These are phyloP conservation scores for Spilogale gracilis DNA, from an alignment of 2,113 vertebrate species.

Conservation along the genomic window DNA sequence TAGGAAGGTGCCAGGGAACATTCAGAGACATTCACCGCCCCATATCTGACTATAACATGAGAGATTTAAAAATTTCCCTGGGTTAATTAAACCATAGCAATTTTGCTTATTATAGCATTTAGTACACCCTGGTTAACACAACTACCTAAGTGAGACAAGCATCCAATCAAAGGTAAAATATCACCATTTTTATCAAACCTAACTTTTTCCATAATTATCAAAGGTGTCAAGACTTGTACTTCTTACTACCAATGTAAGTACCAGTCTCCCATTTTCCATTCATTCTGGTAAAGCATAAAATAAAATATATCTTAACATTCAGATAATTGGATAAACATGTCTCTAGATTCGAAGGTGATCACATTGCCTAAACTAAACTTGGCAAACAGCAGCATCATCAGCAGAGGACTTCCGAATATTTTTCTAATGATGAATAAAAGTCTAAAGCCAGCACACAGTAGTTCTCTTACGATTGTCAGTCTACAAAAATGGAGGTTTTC, in stretches of 20 bases:
- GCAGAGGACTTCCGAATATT: not conserved
- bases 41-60: not conserved
- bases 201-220: conserved; percentile 2
- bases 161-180: not conserved
- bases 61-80: not conserved
- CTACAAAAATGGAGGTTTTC: not conserved
- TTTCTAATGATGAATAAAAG: not conserved
- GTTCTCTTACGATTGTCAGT: not conserved
- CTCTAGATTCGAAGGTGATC: not conserved
- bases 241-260: not conserved
- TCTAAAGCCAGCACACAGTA: not conserved
- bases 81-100: not conserved
- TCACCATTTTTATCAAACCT: not conserved
- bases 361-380: not conserved
- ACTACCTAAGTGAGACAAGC: not conserved
- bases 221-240: not conserved
- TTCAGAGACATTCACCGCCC: not conserved
- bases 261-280: not conserved
- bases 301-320: not conserved
- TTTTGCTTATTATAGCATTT: not conserved
- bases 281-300: not conserved
- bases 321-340: not conserved
- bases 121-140: not conserved
- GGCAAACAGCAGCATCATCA: not conserved
- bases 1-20: not conserved